These are phyloP conservation scores for Pteruthius melanotis DNA, from an alignment of 2,113 vertebrate genomes.

Conservation along the genomic window DNA sequence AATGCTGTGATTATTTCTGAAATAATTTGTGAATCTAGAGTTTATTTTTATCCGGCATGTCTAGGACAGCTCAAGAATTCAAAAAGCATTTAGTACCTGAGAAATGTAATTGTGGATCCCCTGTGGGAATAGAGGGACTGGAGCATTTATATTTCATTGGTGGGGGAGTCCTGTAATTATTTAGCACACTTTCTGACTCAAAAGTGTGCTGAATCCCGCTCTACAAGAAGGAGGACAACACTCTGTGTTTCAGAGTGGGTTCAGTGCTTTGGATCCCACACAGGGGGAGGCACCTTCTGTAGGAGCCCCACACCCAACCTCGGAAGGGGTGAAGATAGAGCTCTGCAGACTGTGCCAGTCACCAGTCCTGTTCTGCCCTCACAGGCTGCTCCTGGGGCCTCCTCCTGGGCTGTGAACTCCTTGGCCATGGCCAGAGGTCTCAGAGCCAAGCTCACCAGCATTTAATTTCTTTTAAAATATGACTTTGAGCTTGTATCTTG, in stretches of 20 bases:
- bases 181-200: neutral
- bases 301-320: neutral
- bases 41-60: constrained; percentile 12
- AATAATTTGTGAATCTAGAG: neutral
- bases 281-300: neutral
- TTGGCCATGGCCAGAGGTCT: neutral
- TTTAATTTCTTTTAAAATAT: neutral
- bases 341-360: neutral
- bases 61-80: neutral
- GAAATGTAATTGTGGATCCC: neutral
- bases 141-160: neutral
- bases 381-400: neutral
- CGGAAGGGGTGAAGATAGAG: neutral
- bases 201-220: neutral
- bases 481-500: rapidly evolving
- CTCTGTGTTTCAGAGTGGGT: neutral
- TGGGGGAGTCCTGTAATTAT: neutral
- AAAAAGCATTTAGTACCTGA: neutral
- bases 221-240: neutral
- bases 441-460: neutral
- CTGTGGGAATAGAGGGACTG: neutral
- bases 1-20: constrained; percentile 28
- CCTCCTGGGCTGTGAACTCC: neutral
- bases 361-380: neutral
- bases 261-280: neutral